A percentile compares a stretch with the other conserved stretches of the same genome.
Evolutionary conservation across 1,140 invertebrate species (phyloP).

Genomic region (Conus ventricosus): DNA sequence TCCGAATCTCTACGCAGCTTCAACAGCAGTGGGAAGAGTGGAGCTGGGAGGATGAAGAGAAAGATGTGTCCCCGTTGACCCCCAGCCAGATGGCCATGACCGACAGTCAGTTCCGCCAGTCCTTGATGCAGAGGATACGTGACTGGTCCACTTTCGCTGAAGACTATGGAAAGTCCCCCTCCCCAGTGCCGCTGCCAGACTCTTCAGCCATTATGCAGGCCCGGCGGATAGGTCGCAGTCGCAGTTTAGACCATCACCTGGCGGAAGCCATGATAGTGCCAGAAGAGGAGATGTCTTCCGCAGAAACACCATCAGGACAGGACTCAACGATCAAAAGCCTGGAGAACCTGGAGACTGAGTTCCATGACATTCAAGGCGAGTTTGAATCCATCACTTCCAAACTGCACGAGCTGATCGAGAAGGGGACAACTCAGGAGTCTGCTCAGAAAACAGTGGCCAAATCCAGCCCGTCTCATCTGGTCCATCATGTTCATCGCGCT

Average conservation of each 20-base stretch:
- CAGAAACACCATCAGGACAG: constrained; percentile 46
- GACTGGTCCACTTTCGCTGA: constrained; percentile 57
- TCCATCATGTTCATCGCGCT: no score
- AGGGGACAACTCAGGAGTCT: constrained; percentile 37
- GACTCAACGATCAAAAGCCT: constrained; percentile 51
- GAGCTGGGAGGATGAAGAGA: constrained; percentile 49
- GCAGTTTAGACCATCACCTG: constrained; percentile 46
- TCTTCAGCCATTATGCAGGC: background rate
- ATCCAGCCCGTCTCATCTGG: background rate
- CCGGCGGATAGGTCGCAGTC: constrained; percentile 40
- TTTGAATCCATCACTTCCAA: constrained; percentile 63
- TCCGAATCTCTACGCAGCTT: constrained; percentile 51
- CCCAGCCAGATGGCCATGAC: constrained; percentile 24
- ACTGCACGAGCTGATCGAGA: constrained; percentile 55
- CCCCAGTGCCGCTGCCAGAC: constrained; percentile 52
- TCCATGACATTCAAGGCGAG: constrained; percentile 65
- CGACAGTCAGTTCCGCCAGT: constrained; percentile 57
- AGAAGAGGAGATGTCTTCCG: constrained; percentile 29
- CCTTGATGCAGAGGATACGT: constrained; percentile 57
- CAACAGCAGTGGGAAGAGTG: constrained; percentile 50
- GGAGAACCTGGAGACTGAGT: constrained; percentile 64
- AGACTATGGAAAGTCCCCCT: constrained; percentile 56
- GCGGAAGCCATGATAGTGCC: constrained; percentile 30
- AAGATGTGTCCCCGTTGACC: constrained; percentile 33
- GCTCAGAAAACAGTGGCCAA: constrained; percentile 11